Evolutionary conservation across 1,140 invertebrate genomes (phyloP), one percentile per base, ranked within the genome.

Genomic region (Anagrus nilaparvatae): DNA sequence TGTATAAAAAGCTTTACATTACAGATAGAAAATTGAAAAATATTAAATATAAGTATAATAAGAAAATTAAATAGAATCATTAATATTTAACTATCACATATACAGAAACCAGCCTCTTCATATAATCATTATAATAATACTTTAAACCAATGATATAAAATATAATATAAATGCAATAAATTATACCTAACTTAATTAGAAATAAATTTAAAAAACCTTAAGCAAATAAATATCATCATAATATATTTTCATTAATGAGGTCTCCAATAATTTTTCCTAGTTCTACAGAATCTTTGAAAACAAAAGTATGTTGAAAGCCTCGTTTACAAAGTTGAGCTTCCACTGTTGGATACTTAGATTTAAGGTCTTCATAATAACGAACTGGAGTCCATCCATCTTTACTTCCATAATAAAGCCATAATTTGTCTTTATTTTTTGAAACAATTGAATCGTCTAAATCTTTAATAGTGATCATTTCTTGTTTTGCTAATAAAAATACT

Each of bases 401-500:
- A 6, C 69, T 59, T 1, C 83, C 83, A 63, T 87, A 90, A 57
- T 87, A 87, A 19, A 87, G 73, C 49, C 75, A 80, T 1, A 90
- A 53, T 44, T 79, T 73, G 21, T 68, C 49, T 21, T 72, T 56
- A 54, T 79, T 63, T 30, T 74, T 60, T 7, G 63, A 50, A 23
- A 79, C 61, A 30, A 70, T 47, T 14, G 71, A 57, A n/a, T 68
- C 54, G 46, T 84, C 74, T 13, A 80, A 49, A 27, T 78, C 71
- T 32, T 64, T 67, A 0, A 84, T 72, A 27, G 57, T 45, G 7
- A 69, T 54, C 71, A 83, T 76, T 63, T 84, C 81, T 41, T 80
- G 72, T 20, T 69, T 67, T 0, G 74, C 81, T 33, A 81, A 53
- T 36, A 67, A 71, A 33, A 80, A 71, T 4, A 81, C 66, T 47